phyloP scores from a whole-genome alignment of 92 coral and sea anemone genomes.

The Phenganax subtilis region DNA sequence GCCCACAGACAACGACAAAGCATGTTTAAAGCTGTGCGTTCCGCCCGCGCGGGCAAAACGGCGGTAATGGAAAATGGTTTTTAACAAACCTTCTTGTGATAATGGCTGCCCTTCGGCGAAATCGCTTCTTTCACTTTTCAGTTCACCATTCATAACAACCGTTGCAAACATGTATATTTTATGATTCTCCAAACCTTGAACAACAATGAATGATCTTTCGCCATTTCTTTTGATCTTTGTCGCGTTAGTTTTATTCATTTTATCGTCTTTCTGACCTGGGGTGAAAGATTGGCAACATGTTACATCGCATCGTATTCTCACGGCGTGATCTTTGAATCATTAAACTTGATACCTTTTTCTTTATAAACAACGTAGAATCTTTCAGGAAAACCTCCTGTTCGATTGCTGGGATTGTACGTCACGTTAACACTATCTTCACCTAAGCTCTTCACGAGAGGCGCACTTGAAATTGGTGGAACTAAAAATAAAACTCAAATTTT shows the following conservation, averaged over 20 bases:
- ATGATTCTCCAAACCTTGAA: conserved; percentile 17
- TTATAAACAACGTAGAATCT: conserved; percentile 26
- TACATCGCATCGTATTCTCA: not conserved
- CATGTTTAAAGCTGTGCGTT: not conserved
- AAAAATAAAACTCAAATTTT: not conserved
- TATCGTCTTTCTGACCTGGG: conserved; percentile 16
- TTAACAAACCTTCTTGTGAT: not conserved
- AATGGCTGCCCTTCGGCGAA: conserved; percentile 18
- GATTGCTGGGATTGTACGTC: conserved; percentile 14
- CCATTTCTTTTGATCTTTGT: not conserved
- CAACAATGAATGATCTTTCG: not conserved
- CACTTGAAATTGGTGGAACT: conserved; percentile 10
- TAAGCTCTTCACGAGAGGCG: conserved; percentile 12
- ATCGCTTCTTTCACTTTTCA: conserved; percentile 6
- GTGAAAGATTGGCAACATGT: not conserved
- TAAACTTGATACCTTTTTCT: conserved; percentile 24
- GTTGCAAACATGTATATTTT: conserved; percentile 23
- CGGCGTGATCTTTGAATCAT: not conserved
- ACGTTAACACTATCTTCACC: conserved; percentile 33
- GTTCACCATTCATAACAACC: conserved; percentile 19
- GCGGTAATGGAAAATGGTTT: not conserved
- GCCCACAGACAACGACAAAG: no score
- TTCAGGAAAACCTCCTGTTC: conserved; percentile 22
- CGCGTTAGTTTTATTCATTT: conserved; percentile 12
- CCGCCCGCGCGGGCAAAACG: no score